Base-by-base conservation (phyloP, 2,797 vertebrate genomes). In the Vespertilio murinus region DNA sequence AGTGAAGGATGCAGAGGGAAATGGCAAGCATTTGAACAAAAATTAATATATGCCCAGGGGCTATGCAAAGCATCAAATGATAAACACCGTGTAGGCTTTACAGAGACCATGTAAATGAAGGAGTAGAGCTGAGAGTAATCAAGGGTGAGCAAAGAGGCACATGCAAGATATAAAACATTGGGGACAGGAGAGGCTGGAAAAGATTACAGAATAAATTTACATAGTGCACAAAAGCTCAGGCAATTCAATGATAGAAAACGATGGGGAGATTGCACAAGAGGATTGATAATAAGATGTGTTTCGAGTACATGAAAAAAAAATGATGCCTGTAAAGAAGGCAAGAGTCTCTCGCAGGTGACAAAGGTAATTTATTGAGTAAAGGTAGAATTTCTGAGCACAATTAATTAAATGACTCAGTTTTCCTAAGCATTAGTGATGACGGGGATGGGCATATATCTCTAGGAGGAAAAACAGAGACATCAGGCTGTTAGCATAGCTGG, bases 1-100 rank as follows among this genome's bases (percentile, higher is more conserved):
- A 95, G 25, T 74, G 52, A 94, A 96, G 40, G 38, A 88, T 80
- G n/a, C 74, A 92, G 67, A 94, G 67, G 90, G 94, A 98, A 98
- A 98, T 98, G 97, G 90, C 96, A 97, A 98, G 95, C 92, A 96
- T 98, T 98, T 96, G 96, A 98, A 97, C 96, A 97, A 96, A 98
- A 98, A 98, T 98, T 98, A 98, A 97, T 97, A 96, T 97, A 97
- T 97, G 97, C 96, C 94, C 94, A 89, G 95, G 97, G 95, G 97
- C 96, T 98, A 96, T 96, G 93, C 93, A 96, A 96, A 96, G 94
- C 82, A 95, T 74, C 89, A 91, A 97, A 96, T 95, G 97, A 97
- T 97, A 98, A 98, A 97, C 97, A 98, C 38, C 88, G 49, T 59
- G 7, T 40, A 87, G 61, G 30, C 59, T 96, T 94, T 92, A 35